A percentile compares a stretch with the other conserved stretches of the same genome.
Conservation (phyloP, 2,797 vertebrate species). For the Arctocebus calabarensis region DNA sequence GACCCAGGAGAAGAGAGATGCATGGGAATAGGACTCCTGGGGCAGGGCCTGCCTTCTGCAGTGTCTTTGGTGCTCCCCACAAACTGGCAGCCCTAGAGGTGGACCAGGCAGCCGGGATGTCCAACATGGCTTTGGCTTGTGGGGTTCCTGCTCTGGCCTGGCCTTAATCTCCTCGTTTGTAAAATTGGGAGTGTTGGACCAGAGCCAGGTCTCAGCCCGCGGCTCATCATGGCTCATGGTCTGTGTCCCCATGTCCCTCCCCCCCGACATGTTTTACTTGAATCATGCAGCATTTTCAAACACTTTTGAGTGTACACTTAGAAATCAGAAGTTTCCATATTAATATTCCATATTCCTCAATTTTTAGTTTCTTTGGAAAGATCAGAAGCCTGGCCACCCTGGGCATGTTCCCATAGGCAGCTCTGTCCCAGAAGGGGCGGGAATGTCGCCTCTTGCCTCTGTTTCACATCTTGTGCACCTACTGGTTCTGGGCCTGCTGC, state of each 20-base stretch:
- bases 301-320: background rate
- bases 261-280: background rate
- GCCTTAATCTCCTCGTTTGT: background rate
- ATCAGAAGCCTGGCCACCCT: background rate
- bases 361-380: slow-evolving; percentile 24
- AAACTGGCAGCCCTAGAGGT: background rate
- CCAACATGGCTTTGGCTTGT: background rate
- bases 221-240: background rate
- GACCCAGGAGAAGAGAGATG: background rate
- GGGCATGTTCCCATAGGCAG: background rate
- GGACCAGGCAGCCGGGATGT: rapidly evolving
- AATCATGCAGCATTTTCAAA: background rate
- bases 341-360: background rate
- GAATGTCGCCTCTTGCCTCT: background rate
- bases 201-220: background rate
- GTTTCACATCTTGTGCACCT: no score
- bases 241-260: background rate
- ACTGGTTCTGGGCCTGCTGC: background rate
- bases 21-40: background rate
- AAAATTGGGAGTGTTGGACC: background rate
- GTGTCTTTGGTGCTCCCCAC: background rate
- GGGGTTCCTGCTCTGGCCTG: background rate
- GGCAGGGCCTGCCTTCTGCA: background rate
- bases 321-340: slow-evolving; percentile 5
- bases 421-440: rapidly evolving